Conservation (phyloP, 2,888 invertebrate species). For the Mactromeris polynyma region DNA sequence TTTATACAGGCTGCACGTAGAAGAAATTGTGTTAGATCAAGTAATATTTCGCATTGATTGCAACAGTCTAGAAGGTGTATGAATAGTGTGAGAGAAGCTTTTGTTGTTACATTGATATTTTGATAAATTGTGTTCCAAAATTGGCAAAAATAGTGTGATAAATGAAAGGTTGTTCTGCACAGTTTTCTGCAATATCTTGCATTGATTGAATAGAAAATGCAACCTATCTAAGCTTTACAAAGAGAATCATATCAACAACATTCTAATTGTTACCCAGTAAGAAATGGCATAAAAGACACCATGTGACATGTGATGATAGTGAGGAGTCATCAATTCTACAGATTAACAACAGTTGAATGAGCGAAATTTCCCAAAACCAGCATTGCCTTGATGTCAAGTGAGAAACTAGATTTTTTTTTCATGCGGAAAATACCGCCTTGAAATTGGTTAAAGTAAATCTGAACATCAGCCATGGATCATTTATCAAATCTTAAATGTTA, state of each 20-base stretch:
- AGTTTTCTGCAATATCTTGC: background rate
- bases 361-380: background rate
- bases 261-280: background rate
- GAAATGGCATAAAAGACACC: background rate
- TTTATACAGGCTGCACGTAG: background rate
- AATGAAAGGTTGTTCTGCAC: slow-evolving; percentile 15
- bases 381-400: background rate
- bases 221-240: background rate
- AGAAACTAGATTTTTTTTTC: background rate
- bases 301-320: background rate
- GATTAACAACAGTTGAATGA: background rate
- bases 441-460: background rate
- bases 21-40: slow-evolving; percentile 1
- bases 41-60: slow-evolving; percentile 8
- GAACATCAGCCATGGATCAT: background rate
- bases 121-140: slow-evolving; percentile 16
- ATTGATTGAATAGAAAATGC: slow-evolving; percentile 7
- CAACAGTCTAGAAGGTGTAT: background rate
- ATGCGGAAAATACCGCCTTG: background rate
- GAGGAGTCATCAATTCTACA: slow-evolving; percentile 10
- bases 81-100: background rate
- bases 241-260: background rate
- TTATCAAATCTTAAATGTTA: background rate
- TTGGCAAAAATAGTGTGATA: slow-evolving; percentile 17
- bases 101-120: slow-evolving; percentile 2